Evolutionary conservation across 2,113 vertebrate genomes (phyloP), one percentile per base, ranked within the genome.

Genomic region (Phaethornis superciliosus): DNA sequence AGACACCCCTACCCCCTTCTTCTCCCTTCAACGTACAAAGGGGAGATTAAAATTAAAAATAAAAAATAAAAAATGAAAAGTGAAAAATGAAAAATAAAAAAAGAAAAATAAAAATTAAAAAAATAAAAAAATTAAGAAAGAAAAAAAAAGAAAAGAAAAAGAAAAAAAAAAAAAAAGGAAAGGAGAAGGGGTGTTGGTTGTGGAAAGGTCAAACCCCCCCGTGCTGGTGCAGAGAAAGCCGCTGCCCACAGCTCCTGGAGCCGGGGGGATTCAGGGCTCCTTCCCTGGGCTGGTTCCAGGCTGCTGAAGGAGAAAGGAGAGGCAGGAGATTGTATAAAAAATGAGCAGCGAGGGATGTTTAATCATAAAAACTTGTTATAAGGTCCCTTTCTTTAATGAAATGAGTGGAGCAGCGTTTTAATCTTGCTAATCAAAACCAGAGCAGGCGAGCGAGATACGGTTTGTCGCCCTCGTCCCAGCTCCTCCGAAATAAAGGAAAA

Each of bases 341-440:
- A 94, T 6, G 91, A 92, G 94, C 91, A 84, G 93, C 75, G 58
- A 68, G 62, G 78, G 96, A 94, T 89, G 87, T 79, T 91, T 95
- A 88, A 88, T 90, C 96, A 87, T 94, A 84, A 96, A 92, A 93
- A 93, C 89, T 91, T 90, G 91, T 95, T 86, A 62, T 24, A 62
- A 62, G 85, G 88, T 89, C 85, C 79, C 81, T 95, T 91, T 88
- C 83, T 93, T 88, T 92, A 90, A 96, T 93, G 90, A 91, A 94
- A 88, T 70, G 79, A 92, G 82, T 30, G 79, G 55, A 74, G 86
- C 91, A 49, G 89, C 74, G 89, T 95, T 97, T 97, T 95, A 90
- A 96, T 96, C 90, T 97, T 90, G 52, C 81, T 98, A 97, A 97
- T 98, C 95, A 97, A 89, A 97, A 97, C 93, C 97, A 98, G 97